phyloP scores from a whole-genome alignment of 2,113 vertebrate species.

The Polyodon spathula region DNA sequence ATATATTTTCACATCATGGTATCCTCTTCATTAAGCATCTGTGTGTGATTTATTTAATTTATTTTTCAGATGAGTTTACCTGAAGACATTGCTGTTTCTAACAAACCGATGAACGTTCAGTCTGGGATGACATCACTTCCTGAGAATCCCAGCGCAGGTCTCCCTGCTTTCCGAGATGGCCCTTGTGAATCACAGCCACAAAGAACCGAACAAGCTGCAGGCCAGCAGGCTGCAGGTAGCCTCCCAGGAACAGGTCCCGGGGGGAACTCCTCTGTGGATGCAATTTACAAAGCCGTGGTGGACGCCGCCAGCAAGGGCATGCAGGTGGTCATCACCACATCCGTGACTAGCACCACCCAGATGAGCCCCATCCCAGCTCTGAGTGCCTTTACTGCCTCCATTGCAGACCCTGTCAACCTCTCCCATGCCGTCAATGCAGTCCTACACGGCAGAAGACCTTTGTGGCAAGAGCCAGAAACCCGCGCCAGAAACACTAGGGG shows the following conservation, averaged over 20 bases:
- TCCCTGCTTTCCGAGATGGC: conserved; percentile 69
- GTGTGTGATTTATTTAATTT: conserved; percentile 1
- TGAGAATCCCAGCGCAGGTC: conserved; percentile 56
- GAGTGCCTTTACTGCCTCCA: conserved; percentile 92
- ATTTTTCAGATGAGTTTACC: conserved; percentile 65
- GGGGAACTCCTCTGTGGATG: conserved; percentile 69
- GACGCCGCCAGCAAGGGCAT: conserved; percentile 89
- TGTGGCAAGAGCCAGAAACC: conserved; percentile 58
- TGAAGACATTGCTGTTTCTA: conserved; percentile 57
- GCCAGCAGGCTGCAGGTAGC: conserved; percentile 52
- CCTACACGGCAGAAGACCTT: conserved; percentile 62
- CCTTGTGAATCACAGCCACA: conserved; percentile 60
- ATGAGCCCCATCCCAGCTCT: conserved; percentile 86
- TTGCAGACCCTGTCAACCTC: conserved; percentile 76
- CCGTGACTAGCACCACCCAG: conserved; percentile 72
- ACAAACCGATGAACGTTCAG: conserved; percentile 59
- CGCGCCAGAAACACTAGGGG: conserved; percentile 46
- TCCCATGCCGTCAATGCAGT: conserved; percentile 71
- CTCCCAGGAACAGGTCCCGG: conserved; percentile 35
- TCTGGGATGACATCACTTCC: conserved; percentile 55
- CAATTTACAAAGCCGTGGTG: conserved; percentile 90
- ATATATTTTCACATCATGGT: too few relatives aligned
- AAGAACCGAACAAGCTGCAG: conserved; percentile 50
- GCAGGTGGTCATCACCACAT: conserved; percentile 84
- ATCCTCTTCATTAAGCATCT: neutral